Base-by-base conservation (phyloP, 1,140 invertebrate species). In the Heliconius hermathena region DNA sequence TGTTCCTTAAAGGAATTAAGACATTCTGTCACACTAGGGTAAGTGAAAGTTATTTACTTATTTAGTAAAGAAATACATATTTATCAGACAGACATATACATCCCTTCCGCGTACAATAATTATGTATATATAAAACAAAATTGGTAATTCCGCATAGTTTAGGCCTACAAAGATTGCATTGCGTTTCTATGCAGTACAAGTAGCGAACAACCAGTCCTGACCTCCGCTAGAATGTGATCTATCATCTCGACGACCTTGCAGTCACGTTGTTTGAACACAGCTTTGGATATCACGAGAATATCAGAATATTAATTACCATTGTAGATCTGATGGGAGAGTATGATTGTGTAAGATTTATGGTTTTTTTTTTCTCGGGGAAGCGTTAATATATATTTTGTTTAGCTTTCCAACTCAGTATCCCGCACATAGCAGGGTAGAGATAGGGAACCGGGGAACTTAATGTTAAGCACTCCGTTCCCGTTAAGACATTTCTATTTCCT, bases 211-310 rank as follows among this genome's bases (percentile, higher is more conserved):
- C 54, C 60, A 66, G 60, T 66, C 5, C 16, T 70, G 78, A 71
- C 78, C 78, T 80, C 78, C 66, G 73, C 72, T 71, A 74, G 73
- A 80, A 60, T 71, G 46, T 73, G 78, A 72, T 76, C 74, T 76
- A 75, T 79, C 78, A 79, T 79, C 73, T 60, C 60, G 74, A n/a
- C 78, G 78, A 80, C 78, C 78, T 80, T 80, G 78, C 78, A 76
- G 75, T 80, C 78, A 60, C 74, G 72, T 76, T 80, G 78, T 76
- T 80, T 73, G 74, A 80, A 76, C 78, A 71, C 33, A 33, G 49
- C 18, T 33, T 73, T 71, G 74, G 46, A 76, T 80, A 80, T 66
- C 60, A 29, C 60, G n/a, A 66, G 60, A 13, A 66, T 66, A 29
- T 29, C 26, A 26, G 60, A 57, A 57, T 57, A 57, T 57, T 57